These are phyloP conservation scores for Mareca strepera DNA, from an alignment of 2,797 vertebrate species.

Conservation along the genomic window DNA sequence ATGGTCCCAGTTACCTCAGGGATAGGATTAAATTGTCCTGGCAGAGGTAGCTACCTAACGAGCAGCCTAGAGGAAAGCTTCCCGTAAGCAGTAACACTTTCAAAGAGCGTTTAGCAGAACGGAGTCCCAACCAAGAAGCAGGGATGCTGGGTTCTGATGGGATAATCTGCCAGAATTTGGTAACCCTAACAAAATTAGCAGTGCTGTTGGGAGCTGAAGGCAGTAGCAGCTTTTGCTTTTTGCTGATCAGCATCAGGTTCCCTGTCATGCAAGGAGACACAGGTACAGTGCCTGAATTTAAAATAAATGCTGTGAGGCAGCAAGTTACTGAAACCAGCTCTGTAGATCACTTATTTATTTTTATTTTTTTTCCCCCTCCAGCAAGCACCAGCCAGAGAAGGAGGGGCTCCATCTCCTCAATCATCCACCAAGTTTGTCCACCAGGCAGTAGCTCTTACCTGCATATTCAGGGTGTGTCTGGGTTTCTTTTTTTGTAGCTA, in stretches of 20 bases:
- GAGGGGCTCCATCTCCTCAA: not conserved
- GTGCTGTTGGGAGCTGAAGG: not conserved
- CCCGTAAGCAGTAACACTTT: not conserved
- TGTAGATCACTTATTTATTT: not conserved
- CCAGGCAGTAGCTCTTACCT: not conserved
- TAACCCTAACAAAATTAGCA: not conserved
- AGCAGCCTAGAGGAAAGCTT: not conserved
- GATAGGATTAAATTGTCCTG: not conserved
- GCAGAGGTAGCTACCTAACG: not conserved
- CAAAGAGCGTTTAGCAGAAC: not conserved
- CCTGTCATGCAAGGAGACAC: not conserved
- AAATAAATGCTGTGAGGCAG: not conserved
- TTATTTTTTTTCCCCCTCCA: not conserved
- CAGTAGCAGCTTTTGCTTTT: not conserved
- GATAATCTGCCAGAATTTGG: not conserved
- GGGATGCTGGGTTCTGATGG: not conserved
- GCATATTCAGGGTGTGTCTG: not conserved
- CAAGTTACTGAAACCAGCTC: not conserved
- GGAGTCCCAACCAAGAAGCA: not conserved
- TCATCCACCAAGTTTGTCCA: fast-evolving
- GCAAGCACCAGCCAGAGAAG: not conserved
- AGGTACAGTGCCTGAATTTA: not conserved
- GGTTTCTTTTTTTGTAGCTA: not conserved
- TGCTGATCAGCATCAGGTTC: not conserved
- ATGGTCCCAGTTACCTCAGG: not conserved